phyloP scores from a whole-genome alignment of 2,797 vertebrate species.

The Myripristis jacobus region DNA sequence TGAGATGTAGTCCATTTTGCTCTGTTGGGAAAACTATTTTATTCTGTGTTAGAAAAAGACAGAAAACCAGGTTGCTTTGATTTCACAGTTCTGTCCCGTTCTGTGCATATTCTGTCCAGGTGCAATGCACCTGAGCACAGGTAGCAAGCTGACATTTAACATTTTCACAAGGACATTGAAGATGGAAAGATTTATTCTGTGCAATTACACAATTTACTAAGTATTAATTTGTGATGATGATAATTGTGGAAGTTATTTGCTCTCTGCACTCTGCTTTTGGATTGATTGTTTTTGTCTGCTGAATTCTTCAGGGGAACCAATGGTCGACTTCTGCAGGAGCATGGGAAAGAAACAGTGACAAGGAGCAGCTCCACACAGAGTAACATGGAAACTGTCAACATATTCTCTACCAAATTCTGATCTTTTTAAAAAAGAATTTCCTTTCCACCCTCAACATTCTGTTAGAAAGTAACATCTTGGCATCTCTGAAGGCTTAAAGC shows the following conservation, averaged over 20 bases:
- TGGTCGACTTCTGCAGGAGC: not conserved
- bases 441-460: conserved; percentile 79
- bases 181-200: too few relatives aligned
- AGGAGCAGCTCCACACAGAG: not conserved
- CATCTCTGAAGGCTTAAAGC: conserved; percentile 88
- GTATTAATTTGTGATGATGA: too few relatives aligned
- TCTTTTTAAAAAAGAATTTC: not conserved
- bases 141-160: too few relatives aligned
- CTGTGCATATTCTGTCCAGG: too few relatives aligned
- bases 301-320: conserved; percentile 5
- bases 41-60: too few relatives aligned
- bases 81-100: not conserved
- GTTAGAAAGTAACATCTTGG: conserved; percentile 88
- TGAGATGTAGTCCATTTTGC: too few relatives aligned
- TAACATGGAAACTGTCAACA: not conserved
- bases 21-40: too few relatives aligned
- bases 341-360: not conserved
- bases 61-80: too few relatives aligned
- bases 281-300: conserved; percentile 1
- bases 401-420: not conserved
- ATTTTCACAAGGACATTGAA: too few relatives aligned
- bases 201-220: too few relatives aligned
- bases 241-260: too few relatives aligned
- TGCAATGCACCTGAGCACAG: too few relatives aligned
- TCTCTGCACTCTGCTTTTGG: not conserved